Evolutionary conservation across 2,113 vertebrate species (phyloP).

Genomic region (Serranochromis macrocephalus): DNA sequence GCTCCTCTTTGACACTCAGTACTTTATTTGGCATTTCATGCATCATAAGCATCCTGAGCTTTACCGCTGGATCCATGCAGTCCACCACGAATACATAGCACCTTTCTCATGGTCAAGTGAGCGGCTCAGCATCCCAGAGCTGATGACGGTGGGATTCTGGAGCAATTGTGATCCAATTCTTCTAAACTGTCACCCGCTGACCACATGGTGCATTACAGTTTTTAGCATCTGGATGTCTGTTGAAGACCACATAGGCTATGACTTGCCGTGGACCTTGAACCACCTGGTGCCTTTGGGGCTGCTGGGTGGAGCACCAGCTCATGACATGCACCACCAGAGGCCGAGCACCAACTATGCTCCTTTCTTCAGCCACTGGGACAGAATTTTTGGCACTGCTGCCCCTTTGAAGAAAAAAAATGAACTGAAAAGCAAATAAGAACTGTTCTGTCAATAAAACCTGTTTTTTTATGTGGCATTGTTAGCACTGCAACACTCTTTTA

Average conservation of each 20-base stretch:
- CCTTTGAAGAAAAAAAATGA: neutral
- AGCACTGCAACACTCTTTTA: neutral
- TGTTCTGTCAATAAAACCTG: neutral
- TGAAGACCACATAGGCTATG: slow-evolving; percentile 71
- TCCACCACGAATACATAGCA: slow-evolving; percentile 59
- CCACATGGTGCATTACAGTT: slow-evolving; percentile 50
- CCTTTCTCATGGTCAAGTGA: slow-evolving; percentile 67
- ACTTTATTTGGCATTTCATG: slow-evolving; percentile 64
- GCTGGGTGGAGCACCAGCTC: slow-evolving; percentile 62
- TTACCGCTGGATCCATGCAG: slow-evolving; percentile 63
- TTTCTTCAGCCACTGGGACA: slow-evolving; percentile 73
- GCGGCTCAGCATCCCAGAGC: slow-evolving; percentile 62
- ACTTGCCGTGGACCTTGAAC: slow-evolving; percentile 63
- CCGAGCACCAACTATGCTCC: slow-evolving; percentile 66
- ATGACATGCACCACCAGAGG: slow-evolving; percentile 70
- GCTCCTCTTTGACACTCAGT: slow-evolving; percentile 71
- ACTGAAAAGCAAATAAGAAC: neutral
- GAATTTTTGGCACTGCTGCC: slow-evolving; percentile 51
- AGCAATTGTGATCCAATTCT: slow-evolving; percentile 61
- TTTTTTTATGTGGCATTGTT: neutral
- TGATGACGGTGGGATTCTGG: slow-evolving; percentile 66
- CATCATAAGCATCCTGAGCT: slow-evolving; percentile 65
- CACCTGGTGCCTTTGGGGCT: slow-evolving; percentile 61
- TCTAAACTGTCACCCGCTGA: slow-evolving; percentile 59
- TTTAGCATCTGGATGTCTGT: slow-evolving; percentile 69